A percentile compares a stretch with the other conserved stretches of the same genome.
These are phyloP conservation scores for Campoletis raptor DNA, from an alignment of 2,888 invertebrate genomes.

Conservation along the genomic window DNA sequence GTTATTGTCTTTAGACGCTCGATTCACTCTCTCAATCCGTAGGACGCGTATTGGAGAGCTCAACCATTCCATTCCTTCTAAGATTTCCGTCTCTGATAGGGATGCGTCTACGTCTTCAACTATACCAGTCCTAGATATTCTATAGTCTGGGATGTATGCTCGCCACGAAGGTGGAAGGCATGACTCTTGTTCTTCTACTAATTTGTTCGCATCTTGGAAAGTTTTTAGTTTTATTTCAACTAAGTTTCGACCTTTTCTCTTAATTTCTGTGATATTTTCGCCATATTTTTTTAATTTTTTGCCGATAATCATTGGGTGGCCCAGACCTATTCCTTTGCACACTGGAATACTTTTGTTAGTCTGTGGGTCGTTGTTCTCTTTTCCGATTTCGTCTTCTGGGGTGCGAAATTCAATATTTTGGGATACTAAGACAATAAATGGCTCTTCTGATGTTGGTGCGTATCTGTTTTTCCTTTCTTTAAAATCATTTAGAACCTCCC, in stretches of 20 bases:
- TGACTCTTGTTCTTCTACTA: conserved; percentile 16
- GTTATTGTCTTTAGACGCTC: not conserved
- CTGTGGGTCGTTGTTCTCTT: not conserved
- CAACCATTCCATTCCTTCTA: conserved; percentile 5
- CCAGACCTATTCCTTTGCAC: not conserved
- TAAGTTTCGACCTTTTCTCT: not conserved
- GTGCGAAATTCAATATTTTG: not conserved
- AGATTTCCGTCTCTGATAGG: conserved; percentile 12
- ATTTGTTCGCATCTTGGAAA: conserved; percentile 13
- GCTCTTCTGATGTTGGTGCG: not conserved
- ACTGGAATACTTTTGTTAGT: not conserved
- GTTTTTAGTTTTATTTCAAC: conserved; percentile 13
- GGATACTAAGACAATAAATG: not conserved
- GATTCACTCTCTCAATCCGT: not conserved
- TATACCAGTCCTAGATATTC: conserved; percentile 22
- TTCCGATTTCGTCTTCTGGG: not conserved
- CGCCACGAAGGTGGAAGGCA: conserved; percentile 7
- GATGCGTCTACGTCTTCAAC: conserved; percentile 14
- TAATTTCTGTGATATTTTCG: not conserved
- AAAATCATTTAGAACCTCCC: not conserved
- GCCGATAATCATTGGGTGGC: not conserved
- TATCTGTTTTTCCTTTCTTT: not conserved
- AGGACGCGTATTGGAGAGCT: not conserved
- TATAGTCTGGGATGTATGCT: conserved; percentile 38
- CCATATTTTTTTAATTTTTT: not conserved